phyloP scores from a whole-genome alignment of 2,797 vertebrate species.

The Enteromius trimaculatus region DNA sequence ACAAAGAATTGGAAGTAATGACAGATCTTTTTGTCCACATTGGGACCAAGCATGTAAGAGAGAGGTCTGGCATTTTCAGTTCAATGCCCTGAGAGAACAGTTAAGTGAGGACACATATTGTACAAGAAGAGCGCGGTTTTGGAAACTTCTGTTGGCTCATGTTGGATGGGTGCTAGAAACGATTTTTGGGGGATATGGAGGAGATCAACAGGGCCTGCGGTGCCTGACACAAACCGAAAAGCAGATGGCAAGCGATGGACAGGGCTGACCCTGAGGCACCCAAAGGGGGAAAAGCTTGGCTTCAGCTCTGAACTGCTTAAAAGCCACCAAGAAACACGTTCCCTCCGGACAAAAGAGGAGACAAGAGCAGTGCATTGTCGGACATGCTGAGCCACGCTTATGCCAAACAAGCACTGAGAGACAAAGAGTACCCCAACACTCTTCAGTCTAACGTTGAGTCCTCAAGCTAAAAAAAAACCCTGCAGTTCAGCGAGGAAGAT shows the following conservation, averaged over 20 bases:
- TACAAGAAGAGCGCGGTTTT: conserved; percentile 5
- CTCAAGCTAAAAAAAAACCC: background rate
- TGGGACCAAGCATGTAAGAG: background rate
- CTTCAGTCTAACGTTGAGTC: conserved; percentile 5
- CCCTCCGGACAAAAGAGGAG: conserved; percentile 51
- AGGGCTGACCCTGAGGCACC: conserved; percentile 54
- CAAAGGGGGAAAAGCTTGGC: conserved; percentile 49
- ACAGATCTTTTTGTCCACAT: background rate
- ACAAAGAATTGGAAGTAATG: background rate
- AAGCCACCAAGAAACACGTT: conserved; percentile 46
- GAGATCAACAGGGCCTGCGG: conserved; percentile 31
- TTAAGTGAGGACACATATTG: conserved; percentile 1
- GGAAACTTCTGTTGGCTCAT: conserved; percentile 13
- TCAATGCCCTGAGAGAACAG: conserved; percentile 10
- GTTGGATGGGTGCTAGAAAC: conserved; percentile 19
- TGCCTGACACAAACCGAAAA: conserved; percentile 46
- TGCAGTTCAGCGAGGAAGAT: conserved; percentile 2
- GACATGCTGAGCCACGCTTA: conserved; percentile 43
- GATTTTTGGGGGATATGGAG: conserved; percentile 7
- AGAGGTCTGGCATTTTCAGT: conserved; percentile 24
- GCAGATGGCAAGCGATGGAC: conserved; percentile 61
- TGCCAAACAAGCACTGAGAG: conserved; percentile 42
- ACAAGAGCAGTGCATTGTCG: conserved; percentile 27
- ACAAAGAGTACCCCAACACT: conserved; percentile 46
- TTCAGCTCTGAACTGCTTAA: conserved; percentile 39